Conservation (phyloP, 2,797 vertebrate genomes). For the Euphonia xanthogaster region DNA sequence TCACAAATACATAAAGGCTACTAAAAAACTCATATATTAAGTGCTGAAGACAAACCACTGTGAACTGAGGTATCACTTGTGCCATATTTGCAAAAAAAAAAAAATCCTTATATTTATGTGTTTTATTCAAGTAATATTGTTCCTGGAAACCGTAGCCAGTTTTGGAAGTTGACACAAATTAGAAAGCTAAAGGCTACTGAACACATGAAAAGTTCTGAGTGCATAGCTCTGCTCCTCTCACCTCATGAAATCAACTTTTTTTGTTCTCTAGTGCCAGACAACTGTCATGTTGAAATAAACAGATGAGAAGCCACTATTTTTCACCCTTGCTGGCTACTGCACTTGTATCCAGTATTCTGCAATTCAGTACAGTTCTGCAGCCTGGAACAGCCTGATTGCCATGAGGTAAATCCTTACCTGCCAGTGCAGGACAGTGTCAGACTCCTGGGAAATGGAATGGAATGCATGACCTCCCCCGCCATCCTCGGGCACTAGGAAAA, state of each 20-base stretch:
- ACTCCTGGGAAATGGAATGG: not conserved
- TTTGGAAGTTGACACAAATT: not conserved
- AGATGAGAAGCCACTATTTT: not conserved
- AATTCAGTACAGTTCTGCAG: not conserved
- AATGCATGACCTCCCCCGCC: rapidly evolving
- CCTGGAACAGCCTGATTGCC: not conserved
- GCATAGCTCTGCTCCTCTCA: not conserved
- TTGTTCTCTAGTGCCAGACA: not conserved
- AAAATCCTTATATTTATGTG: not conserved
- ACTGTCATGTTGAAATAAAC: not conserved
- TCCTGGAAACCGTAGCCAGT: not conserved
- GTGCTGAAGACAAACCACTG: not conserved
- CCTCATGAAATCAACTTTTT: not conserved
- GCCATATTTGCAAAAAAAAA: not conserved
- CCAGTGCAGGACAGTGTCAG: not conserved
- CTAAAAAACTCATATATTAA: not conserved
- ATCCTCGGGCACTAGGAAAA: not conserved
- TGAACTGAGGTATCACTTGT: not conserved
- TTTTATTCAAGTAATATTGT: not conserved
- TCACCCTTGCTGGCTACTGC: not conserved
- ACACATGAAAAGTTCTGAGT: not conserved
- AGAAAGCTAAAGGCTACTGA: not conserved
- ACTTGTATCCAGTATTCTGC: not conserved
- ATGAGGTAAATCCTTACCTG: not conserved
- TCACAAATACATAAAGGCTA: not conserved